Evolutionary conservation across 2,888 invertebrate species (phyloP), one percentile per base, ranked within the genome.

Genomic region (Barypeithes pellucidus): DNA sequence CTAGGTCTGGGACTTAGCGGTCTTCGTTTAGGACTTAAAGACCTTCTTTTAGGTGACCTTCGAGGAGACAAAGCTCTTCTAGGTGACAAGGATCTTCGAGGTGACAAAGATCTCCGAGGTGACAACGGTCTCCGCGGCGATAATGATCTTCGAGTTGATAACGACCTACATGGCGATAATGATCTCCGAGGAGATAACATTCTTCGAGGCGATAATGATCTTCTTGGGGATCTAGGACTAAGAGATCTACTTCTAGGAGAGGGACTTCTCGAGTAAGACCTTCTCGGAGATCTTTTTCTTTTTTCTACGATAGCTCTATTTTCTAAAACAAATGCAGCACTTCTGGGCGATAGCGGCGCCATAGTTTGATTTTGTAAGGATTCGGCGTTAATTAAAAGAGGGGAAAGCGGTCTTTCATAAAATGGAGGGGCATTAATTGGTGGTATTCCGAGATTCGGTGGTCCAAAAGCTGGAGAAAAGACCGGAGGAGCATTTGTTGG

Each of bases 261-360:
- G 18, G 78, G 77, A 41, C 77, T 74, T 61, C 79, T 75, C 36
- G 12, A 87, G 86, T 73, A 84, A 5, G 86, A 87, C 63, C 86
- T 80, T 9, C 84, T 78, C 3, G 84, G 84, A 11, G 84, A 85
- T 39, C 85, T 80, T 80, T 83, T 85, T 52, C 86, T 77, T 70
- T 84, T 82, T 67, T 86, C 86, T n/a, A 87, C 82, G 22, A 86
- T 86, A 33, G 85, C 85, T 16, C 85, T 82, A 76, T 87, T 87
- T 78, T 86, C 81, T 63, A 86, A 72, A 7, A 87, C 87, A 76
- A 87, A 87, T 14, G 86, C 85, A 7, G 86, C 86, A 77, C 86
- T 86, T 77, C 86, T 79, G 0, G 87, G 87, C 9, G 86, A 86
- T 33, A 87, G 76, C 0, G 86, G 86, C 3, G 86, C 86, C 80